A percentile compares a stretch with the other conserved stretches of the same genome.
Conservation (phyloP, 2,888 invertebrate genomes). For the Ashinkailepas kermadecensis region DNA sequence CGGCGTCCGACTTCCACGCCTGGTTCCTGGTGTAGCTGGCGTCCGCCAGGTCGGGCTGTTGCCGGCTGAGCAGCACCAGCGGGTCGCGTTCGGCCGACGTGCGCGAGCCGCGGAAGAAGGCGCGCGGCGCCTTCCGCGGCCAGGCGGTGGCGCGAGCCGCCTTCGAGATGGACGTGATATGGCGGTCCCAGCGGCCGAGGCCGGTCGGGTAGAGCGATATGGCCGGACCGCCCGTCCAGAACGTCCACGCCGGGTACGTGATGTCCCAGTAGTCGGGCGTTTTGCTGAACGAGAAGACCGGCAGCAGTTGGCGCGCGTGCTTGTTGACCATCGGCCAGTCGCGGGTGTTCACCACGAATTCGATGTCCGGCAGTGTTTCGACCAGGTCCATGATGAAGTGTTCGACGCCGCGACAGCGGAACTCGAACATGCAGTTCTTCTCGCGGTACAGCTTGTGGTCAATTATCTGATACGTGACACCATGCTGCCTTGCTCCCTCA, state of each 20-base stretch:
- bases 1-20: conserved; percentile 91
- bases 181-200: conserved; percentile 86
- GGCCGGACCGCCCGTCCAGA: conserved; percentile 97
- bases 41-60: conserved; percentile 59
- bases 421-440: conserved; percentile 80
- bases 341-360: conserved; percentile 77
- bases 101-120: conserved; percentile 88
- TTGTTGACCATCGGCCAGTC: conserved; percentile 82
- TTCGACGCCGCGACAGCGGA: conserved; percentile 51
- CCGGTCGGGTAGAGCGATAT: conserved; percentile 88
- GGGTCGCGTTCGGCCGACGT: conserved; percentile 87
- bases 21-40: conserved; percentile 97
- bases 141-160: conserved; percentile 63
- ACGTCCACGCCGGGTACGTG: conserved; percentile 90
- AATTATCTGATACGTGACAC: conserved; percentile 66
- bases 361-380: conserved; percentile 57
- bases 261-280: conserved; percentile 73
- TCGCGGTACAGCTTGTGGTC: conserved; percentile 71
- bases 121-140: conserved; percentile 57
- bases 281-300: conserved; percentile 96
- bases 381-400: conserved; percentile 32
- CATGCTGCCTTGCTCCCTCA: neutral
- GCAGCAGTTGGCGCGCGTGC: conserved; percentile 47
- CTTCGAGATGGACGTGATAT: conserved; percentile 60
- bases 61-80: conserved; percentile 60